A percentile compares a stretch with the other conserved stretches of the same genome.
Conservation (phyloP, 2,888 invertebrate genomes). For the Napeogenes sylphis region DNA sequence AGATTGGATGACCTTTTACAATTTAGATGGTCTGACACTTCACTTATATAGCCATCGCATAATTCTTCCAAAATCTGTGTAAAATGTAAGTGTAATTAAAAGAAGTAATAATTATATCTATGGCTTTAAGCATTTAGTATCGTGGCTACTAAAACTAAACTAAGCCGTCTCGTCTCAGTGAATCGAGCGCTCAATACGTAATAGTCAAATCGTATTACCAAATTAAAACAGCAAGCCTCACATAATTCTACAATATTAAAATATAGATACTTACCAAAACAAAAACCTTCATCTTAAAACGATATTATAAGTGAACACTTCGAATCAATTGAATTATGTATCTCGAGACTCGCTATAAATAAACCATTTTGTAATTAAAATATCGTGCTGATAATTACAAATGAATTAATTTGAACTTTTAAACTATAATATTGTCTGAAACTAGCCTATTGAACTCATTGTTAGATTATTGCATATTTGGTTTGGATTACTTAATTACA, state of each 20-base stretch:
- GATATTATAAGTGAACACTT: neutral
- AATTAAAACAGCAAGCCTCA: too few relatives aligned
- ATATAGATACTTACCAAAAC: constrained; percentile 22
- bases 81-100: too few relatives aligned
- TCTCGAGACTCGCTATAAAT: constrained; percentile 13
- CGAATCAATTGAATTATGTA: constrained; percentile 2
- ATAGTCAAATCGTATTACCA: too few relatives aligned
- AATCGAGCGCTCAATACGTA: too few relatives aligned
- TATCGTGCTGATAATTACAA: constrained; percentile 11
- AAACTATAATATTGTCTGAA: neutral
- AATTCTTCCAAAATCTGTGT: too few relatives aligned
- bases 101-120: too few relatives aligned
- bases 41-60: too few relatives aligned
- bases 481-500: neutral
- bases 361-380: constrained; percentile 11
- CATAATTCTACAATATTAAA: neutral
- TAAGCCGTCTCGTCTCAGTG: too few relatives aligned
- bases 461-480: constrained; percentile 3
- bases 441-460: constrained; percentile 13
- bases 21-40: too few relatives aligned
- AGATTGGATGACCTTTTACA: too few relatives aligned
- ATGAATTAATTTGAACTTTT: neutral
- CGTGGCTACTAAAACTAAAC: too few relatives aligned
- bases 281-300: constrained; percentile 22
- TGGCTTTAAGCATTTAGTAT: too few relatives aligned